Evolutionary conservation across 2,113 vertebrate genomes (phyloP).

Genomic region (Jaculus jaculus): DNA sequence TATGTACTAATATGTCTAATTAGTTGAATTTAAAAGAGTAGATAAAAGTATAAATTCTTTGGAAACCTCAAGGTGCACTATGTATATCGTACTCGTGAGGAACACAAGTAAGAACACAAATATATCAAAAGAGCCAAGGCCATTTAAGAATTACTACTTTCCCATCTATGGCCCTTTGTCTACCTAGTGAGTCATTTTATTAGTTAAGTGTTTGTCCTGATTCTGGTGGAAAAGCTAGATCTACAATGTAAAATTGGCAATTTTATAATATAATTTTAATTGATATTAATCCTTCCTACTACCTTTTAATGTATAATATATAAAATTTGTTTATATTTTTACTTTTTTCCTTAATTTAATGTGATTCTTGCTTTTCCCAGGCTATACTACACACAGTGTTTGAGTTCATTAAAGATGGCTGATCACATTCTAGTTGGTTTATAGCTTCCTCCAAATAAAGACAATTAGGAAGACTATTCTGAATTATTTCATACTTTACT

Average conservation of each 20-base stretch:
- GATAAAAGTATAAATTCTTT: conserved; percentile 8
- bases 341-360: neutral
- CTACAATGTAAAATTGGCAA: neutral
- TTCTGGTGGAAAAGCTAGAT: neutral
- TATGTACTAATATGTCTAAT: neutral
- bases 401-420: neutral
- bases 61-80: neutral
- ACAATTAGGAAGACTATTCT: neutral
- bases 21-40: neutral
- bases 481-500: neutral
- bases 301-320: neutral
- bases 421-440: neutral
- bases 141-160: neutral
- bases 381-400: neutral
- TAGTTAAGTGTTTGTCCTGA: neutral
- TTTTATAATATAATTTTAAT: neutral
- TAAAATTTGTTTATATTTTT: neutral
- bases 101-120: neutral
- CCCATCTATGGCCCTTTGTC: neutral
- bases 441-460: conserved; percentile 14
- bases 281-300: neutral
- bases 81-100: neutral
- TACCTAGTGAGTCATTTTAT: neutral
- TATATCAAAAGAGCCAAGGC: neutral
- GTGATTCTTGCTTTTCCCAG: conserved; percentile 22